These are phyloP conservation scores for Tragopan temminckii DNA, from an alignment of 2,797 vertebrate species.

Conservation along the genomic window DNA sequence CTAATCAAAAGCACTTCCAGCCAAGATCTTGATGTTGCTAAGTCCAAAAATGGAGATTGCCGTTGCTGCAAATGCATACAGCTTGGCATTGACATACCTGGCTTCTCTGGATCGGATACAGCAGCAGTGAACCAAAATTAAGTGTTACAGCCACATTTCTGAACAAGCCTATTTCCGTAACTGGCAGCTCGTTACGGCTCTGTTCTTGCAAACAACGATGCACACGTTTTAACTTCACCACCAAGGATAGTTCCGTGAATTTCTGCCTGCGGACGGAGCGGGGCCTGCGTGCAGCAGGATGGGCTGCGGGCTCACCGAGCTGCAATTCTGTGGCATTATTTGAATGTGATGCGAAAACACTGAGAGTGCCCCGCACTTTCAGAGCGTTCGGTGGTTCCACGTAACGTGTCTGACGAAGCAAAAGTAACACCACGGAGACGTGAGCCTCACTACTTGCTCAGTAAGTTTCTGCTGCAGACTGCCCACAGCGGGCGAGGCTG, in stretches of 20 bases:
- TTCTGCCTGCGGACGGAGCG: fast-evolving
- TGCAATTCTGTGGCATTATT: background rate
- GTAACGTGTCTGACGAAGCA: background rate
- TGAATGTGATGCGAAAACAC: background rate
- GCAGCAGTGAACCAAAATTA: background rate
- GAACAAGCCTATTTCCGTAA: background rate
- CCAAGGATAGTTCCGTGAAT: slow-evolving; percentile 30
- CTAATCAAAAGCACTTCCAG: background rate
- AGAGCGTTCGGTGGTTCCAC: background rate
- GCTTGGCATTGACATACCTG: background rate
- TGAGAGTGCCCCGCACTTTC: background rate
- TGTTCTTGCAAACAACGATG: background rate
- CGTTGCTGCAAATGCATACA: background rate
- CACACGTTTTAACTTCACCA: slow-evolving; percentile 12
- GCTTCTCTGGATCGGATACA: background rate
- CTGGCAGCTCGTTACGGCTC: background rate
- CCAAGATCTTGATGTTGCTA: background rate
- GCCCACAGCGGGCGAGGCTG: background rate
- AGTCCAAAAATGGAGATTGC: background rate
- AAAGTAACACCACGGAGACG: fast-evolving
- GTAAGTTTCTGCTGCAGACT: background rate
- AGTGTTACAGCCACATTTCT: background rate
- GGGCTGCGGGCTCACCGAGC: background rate
- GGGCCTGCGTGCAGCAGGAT: background rate
- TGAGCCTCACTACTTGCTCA: background rate